Percentiles rank a stretch among this genome's conserved stretches.
These are phyloP conservation scores for Netelia virgata DNA, from an alignment of 2,888 invertebrate genomes.

Conservation along the genomic window DNA sequence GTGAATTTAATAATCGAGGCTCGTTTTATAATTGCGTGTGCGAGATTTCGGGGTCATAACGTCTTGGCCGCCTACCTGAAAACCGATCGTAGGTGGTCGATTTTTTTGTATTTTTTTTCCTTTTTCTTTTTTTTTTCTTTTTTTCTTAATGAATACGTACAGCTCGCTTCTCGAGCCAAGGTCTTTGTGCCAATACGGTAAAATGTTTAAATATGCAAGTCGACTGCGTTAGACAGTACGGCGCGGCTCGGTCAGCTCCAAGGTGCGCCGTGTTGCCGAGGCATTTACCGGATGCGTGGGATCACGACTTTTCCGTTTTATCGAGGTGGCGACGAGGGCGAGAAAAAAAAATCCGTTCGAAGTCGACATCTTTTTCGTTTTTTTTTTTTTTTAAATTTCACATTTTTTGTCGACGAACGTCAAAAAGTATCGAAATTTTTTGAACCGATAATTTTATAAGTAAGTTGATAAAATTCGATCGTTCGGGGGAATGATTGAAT, in stretches of 20 bases:
- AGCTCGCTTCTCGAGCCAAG: constrained; percentile 38
- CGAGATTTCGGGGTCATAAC: constrained; percentile 24
- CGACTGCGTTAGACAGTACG: constrained; percentile 53
- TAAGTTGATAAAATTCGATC: no score
- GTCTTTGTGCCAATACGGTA: constrained; percentile 35
- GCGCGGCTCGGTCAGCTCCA: constrained; percentile 41
- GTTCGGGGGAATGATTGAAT: no score
- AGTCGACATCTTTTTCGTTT: neutral
- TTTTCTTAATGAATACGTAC: neutral
- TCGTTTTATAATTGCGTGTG: neutral
- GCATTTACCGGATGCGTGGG: constrained; percentile 64
- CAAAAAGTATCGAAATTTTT: no score
- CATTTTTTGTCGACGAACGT: no score
- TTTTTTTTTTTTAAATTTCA: neutral
- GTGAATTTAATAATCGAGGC: neutral
- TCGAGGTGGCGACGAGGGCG: neutral
- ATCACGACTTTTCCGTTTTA: constrained; percentile 5
- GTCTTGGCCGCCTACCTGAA: constrained; percentile 10
- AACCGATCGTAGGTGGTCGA: neutral
- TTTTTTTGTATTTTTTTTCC: neutral
- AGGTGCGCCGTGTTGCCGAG: constrained; percentile 46
- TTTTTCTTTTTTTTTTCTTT: no score
- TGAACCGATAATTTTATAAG: no score
- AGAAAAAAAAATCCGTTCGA: neutral
- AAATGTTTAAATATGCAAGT: constrained; percentile 28